A percentile compares a stretch with the other conserved stretches of the same genome.
phyloP scores from a whole-genome alignment of 2,113 vertebrate genomes.

The Odontesthes bonariensis region DNA sequence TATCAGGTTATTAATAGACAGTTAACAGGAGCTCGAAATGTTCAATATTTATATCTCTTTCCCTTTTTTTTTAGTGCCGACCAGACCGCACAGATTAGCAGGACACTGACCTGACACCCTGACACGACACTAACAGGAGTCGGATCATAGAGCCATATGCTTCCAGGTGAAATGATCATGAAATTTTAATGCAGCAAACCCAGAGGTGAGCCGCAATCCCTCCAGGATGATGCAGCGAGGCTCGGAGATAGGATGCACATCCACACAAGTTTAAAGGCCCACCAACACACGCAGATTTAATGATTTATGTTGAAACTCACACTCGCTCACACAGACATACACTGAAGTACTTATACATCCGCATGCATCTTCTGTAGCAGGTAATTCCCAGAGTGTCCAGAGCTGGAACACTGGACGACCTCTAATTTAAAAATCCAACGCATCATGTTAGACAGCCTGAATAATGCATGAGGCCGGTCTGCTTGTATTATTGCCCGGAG shows the following conservation, averaged over 20 bases:
- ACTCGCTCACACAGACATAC: not conserved
- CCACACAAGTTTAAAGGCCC: not conserved
- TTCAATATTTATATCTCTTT: not conserved
- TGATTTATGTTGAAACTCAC: not conserved
- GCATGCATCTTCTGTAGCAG: conserved; percentile 27
- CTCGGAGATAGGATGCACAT: no score
- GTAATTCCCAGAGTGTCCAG: conserved; percentile 44
- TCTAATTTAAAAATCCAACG: conserved; percentile 77
- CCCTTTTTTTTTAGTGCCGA: not conserved
- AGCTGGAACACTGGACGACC: conserved; percentile 69
- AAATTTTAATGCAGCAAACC: conserved; percentile 53
- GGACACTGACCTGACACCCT: conserved; percentile 2
- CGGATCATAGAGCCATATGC: conserved; percentile 41
- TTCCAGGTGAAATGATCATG: conserved; percentile 48
- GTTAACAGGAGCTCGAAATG: not conserved
- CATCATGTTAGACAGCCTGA: conserved; percentile 64
- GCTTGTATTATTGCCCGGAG: conserved; percentile 71
- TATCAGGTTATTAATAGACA: not conserved
- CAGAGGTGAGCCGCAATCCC: conserved; percentile 35
- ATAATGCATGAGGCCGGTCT: conserved; percentile 74
- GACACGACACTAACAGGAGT: not conserved
- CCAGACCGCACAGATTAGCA: conserved; percentile 43
- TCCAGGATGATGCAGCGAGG: conserved; percentile 9
- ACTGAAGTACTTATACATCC: not conserved
- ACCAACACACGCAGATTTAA: not conserved